phyloP scores from a whole-genome alignment of 2,797 vertebrate species.

The Pseudochromis fuscus region DNA sequence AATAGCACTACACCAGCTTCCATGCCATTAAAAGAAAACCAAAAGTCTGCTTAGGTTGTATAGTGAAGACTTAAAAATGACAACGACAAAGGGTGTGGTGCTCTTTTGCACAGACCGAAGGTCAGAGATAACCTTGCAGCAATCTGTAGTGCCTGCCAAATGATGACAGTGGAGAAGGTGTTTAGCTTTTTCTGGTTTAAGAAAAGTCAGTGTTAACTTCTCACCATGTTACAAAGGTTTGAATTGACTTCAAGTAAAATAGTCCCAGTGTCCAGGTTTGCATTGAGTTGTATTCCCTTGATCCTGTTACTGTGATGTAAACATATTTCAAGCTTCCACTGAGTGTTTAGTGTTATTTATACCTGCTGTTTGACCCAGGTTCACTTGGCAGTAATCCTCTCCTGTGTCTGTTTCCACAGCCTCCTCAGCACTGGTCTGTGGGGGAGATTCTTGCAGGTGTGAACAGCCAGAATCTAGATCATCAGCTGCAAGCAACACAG shows the following conservation, averaged over 20 bases:
- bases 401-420: conserved; percentile 65
- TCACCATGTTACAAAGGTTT: neutral
- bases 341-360: conserved; percentile 23
- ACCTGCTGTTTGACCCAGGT: conserved; percentile 1
- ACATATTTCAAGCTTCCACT: neutral
- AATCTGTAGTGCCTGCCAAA: neutral
- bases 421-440: conserved; percentile 89
- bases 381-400: conserved; percentile 15
- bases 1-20: no score
- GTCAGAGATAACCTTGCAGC: neutral
- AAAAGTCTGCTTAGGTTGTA: neutral
- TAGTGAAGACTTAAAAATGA: neutral
- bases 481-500: conserved; percentile 92
- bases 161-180: neutral
- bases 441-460: conserved; percentile 92
- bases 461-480: conserved; percentile 82
- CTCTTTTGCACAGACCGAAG: neutral
- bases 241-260: neutral
- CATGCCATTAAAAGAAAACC: no score
- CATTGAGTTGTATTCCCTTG: neutral
- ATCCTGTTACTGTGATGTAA: neutral
- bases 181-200: no score
- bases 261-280: neutral
- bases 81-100: no score
- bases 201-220: no score